Base-by-base conservation (phyloP, 53 echinoderm and acorn worm genomes). In the Glandiceps talaboti region DNA sequence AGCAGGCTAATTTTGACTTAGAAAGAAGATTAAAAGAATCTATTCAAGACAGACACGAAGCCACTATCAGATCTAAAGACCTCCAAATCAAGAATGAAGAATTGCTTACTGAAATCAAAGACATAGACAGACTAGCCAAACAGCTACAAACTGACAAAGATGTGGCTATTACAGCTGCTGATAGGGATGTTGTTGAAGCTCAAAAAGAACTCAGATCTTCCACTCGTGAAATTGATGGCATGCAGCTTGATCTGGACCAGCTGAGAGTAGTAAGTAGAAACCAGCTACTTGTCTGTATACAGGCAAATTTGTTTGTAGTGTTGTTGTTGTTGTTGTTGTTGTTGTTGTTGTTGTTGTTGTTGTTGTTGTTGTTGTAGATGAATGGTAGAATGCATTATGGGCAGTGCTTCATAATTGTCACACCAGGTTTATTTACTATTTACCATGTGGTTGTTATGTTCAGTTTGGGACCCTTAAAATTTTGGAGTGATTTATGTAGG, bases 1-100 rank as follows among this genome's bases (percentile, higher is more conserved):
- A 99, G 83, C 94, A 99, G 80, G 89, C 91, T 25, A 96, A 96
- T 81, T 83, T 89, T 30, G 99, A 99, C 77, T 86, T 89, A 0
- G 99, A 99, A 72, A 85, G 88, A 0, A 85, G 94, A 30, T 86
- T 94, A 29, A 84, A 87, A 20, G 91, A 99, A 74, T 31, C 94
- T 27, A 74, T 84, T 31, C 33, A 82, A 1, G 78, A 86, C 30
- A 80, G 79, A 20, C 87, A 90, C 27, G 85, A 89, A 6, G 90
- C 91, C 32, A 33, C 76, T 28, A 74, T 78, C 78, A 90, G 78
- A 73, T 84, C 89, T 1, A 74, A 79, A 33, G 94, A 94, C 33
- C 88, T 93, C 28, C 78, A 85, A 28, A 78, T 83, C 14, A 91
- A 92, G 84, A 96, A 96, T 64, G 90, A 96, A 1, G 87, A 92